These are phyloP conservation scores for Galerucella calmariensis DNA, from an alignment of 2,888 invertebrate species.

Conservation along the genomic window DNA sequence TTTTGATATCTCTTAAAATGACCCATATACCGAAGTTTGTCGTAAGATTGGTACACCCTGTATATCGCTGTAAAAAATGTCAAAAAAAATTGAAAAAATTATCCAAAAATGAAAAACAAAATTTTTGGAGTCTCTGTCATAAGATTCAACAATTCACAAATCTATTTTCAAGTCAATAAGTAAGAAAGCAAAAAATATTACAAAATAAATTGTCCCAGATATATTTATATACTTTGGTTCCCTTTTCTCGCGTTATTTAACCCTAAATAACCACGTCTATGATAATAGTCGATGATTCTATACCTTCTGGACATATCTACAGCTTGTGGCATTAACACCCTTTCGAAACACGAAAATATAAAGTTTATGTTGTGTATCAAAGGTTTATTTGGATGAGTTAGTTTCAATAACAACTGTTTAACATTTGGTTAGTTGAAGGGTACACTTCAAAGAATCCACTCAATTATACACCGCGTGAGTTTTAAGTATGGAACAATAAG, in stretches of 20 bases:
- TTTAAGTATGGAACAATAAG: neutral
- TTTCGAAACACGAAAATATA: slow-evolving; percentile 48
- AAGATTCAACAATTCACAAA: too few relatives aligned
- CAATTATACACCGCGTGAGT: neutral
- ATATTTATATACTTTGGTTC: neutral
- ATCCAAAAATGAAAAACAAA: too few relatives aligned
- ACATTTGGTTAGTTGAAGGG: slow-evolving; percentile 34
- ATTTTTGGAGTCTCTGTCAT: too few relatives aligned
- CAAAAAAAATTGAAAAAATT: too few relatives aligned
- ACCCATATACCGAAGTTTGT: too few relatives aligned
- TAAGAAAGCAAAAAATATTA: neutral
- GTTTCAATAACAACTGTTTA: slow-evolving; percentile 45
- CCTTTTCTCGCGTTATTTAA: neutral
- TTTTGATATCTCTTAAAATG: too few relatives aligned
- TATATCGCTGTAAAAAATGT: too few relatives aligned
- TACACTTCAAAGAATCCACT: neutral
- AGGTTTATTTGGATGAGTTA: slow-evolving; percentile 50
- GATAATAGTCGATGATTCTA: slow-evolving; percentile 37
- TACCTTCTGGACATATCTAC: slow-evolving; percentile 37
- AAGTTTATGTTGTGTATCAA: slow-evolving; percentile 55
- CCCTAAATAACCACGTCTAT: slow-evolving; percentile 20
- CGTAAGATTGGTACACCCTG: too few relatives aligned
- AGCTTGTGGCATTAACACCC: slow-evolving; percentile 51
- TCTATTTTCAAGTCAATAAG: too few relatives aligned
- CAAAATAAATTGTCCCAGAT: neutral